phyloP scores from a whole-genome alignment of 2,797 vertebrate genomes.

The Gymnoscopelus braueri region DNA sequence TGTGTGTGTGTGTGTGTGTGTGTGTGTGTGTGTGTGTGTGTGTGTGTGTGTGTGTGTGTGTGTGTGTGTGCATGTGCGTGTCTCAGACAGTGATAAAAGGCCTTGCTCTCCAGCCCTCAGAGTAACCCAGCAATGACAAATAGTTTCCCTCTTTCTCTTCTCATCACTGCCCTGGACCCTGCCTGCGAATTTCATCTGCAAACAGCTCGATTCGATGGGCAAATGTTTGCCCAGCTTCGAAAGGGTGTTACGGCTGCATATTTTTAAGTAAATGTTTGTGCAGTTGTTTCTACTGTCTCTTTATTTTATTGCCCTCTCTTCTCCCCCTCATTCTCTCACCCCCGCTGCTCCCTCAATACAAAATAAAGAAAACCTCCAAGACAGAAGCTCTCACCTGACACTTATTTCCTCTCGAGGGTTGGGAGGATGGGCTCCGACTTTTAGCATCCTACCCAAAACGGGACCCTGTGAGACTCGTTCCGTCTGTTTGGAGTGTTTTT shows the following conservation, averaged over 20 bases:
- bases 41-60: slow-evolving; percentile 15
- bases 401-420: slow-evolving; percentile 1
- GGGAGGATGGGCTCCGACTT: not conserved
- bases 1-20: slow-evolving; percentile 6
- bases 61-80: slow-evolving; percentile 1
- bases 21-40: slow-evolving; percentile 11
- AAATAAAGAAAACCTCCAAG: not conserved
- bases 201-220: slow-evolving; percentile 72
- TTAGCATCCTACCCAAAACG: slow-evolving; percentile 35
- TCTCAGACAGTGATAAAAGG: slow-evolving; percentile 68
- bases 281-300: slow-evolving; percentile 58
- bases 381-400: slow-evolving; percentile 28
- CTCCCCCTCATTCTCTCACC: slow-evolving; percentile 27
- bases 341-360: not conserved
- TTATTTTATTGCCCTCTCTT: slow-evolving; percentile 49
- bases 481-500: slow-evolving; percentile 35
- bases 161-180: slow-evolving; percentile 65
- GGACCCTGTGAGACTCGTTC: slow-evolving; percentile 5
- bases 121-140: slow-evolving; percentile 77
- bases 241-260: slow-evolving; percentile 59
- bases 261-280: slow-evolving; percentile 73
- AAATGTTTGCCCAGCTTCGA: slow-evolving; percentile 78
- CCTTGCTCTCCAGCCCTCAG: slow-evolving; percentile 62
- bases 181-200: slow-evolving; percentile 80
- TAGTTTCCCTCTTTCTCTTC: slow-evolving; percentile 69